Base-by-base conservation (phyloP, 2,888 invertebrate genomes). In the Drosophila buzzatii region DNA sequence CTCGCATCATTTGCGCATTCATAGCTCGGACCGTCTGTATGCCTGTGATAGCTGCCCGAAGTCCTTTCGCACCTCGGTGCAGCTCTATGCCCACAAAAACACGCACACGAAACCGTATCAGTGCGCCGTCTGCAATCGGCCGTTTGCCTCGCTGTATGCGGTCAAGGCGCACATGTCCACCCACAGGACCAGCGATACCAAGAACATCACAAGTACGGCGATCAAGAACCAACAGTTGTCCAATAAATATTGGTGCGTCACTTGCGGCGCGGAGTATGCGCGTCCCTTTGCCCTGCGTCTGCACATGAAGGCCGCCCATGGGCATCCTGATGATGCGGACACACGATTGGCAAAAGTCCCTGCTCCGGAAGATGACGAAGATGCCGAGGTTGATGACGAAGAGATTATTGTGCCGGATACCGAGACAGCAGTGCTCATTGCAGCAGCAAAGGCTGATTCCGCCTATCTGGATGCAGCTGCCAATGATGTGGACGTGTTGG, bases 31-130 rank as follows among this genome's bases (percentile, higher is more conserved):
- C n/a, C 95, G 96, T 16, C 95, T 95, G 8, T 97, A 96, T 92
- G 95, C 95, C 78, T 97, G 97, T 83, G 95, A 96, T 0, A 95
- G 93, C 89, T 97, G 97, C 75, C 95, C 96, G 0, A 97, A 97
- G 88, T 95, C 96, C 1, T 97, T 97, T 93, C 97, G 97, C 88
- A 97, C 97, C 0, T 95, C 96, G 0, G 97, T 97, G 0, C 97
- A 97, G 85, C 93, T 97, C 1, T 96, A 96, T 2, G 96, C 96
- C 0, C 97, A 97, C 81, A 96, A 96, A 92, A 97, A 97, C 90
- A 96, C 96, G 10, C 97, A 97, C 83, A 96, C 95, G 0, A 97
- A 97, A 90, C 97, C 97, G 0, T 97, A 96, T 89, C 95, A 95
- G 2, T 97, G 97, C 82, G 95, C 95, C 10, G 95, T 96, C 80